A percentile compares a stretch with the other conserved stretches of the same genome.
Evolutionary conservation across 1,140 invertebrate genomes (phyloP).

Genomic region (Microplitis demolitor): DNA sequence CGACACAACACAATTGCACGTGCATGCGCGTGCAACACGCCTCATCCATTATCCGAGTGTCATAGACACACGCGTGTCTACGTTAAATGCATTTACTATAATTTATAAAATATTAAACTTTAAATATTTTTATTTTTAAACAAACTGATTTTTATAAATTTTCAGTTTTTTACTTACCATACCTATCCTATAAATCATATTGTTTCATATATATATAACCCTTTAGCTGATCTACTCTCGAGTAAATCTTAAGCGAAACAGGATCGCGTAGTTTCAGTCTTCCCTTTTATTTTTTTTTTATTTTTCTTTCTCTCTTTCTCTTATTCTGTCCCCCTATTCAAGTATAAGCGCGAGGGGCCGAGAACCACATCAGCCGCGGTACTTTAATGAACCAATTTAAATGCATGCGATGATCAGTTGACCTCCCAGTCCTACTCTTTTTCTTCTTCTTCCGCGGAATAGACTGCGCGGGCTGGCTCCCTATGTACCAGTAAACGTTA

Average conservation of each 20-base stretch:
- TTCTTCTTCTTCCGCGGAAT: conserved; percentile 51
- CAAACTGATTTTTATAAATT: neutral
- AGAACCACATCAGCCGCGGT: conserved; percentile 40
- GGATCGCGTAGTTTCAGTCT: neutral
- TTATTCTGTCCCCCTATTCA: neutral
- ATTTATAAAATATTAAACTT: neutral
- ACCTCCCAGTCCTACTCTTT: conserved; percentile 53
- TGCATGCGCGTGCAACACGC: conserved; percentile 28
- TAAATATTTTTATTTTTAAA: neutral
- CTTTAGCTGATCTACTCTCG: too few species aligned
- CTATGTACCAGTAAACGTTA: conserved; percentile 3
- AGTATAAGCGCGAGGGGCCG: conserved; percentile 36
- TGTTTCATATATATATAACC: too few species aligned
- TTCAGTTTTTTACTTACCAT: neutral
- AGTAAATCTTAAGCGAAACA: neutral
- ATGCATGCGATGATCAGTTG: conserved; percentile 64
- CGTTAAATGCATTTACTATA: neutral
- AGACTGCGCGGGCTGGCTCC: conserved; percentile 25
- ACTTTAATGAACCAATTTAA: conserved; percentile 65
- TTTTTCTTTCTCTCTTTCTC: neutral
- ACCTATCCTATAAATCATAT: neutral
- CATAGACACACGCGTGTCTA: conserved; percentile 21
- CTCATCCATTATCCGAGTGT: conserved; percentile 31
- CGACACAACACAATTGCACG: conserved; percentile 8
- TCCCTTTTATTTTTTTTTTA: neutral